A percentile compares a stretch with the other conserved stretches of the same genome.
phyloP scores from a whole-genome alignment of 2,888 invertebrate genomes.

The Lacanobia oleracea region DNA sequence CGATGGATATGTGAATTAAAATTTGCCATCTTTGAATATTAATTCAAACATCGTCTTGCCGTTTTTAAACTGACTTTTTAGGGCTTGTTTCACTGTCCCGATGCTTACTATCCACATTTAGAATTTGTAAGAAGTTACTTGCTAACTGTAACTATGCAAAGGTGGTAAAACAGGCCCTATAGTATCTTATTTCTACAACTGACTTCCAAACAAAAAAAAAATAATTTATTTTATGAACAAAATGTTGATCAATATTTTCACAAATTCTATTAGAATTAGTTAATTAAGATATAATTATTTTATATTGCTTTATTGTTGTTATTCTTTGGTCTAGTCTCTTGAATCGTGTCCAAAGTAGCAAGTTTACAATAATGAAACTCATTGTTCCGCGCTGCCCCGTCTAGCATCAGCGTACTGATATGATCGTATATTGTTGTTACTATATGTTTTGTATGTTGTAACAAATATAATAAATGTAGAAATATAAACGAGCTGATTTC shows the following conservation, averaged over 20 bases:
- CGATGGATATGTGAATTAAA: not conserved
- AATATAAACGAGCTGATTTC: conserved; percentile 10
- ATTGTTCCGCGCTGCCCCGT: conserved; percentile 47
- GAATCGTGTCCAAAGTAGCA: conserved; percentile 53
- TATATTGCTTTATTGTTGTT: conserved; percentile 38
- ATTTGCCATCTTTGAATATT: not conserved
- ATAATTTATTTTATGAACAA: conserved; percentile 35
- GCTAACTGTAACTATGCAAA: not conserved
- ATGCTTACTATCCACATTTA: not conserved
- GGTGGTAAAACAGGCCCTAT: not conserved
- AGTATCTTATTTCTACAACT: not conserved
- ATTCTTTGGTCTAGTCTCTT: conserved; percentile 54
- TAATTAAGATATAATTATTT: conserved; percentile 20
- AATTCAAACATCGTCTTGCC: not conserved
- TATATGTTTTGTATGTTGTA: conserved; percentile 82
- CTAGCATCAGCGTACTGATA: conserved; percentile 45
- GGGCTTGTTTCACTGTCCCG: conserved; percentile 12
- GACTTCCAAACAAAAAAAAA: conserved; percentile 47
- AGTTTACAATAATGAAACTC: conserved; percentile 47
- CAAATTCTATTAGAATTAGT: conserved; percentile 45
- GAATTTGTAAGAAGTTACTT: not conserved
- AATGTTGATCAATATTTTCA: conserved; percentile 39
- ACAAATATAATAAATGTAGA: conserved; percentile 80
- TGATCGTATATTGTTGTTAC: conserved; percentile 75
- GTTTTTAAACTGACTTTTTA: conserved; percentile 1